Conservation (phyloP, 2,888 invertebrate species). For the Pocota personata region DNA sequence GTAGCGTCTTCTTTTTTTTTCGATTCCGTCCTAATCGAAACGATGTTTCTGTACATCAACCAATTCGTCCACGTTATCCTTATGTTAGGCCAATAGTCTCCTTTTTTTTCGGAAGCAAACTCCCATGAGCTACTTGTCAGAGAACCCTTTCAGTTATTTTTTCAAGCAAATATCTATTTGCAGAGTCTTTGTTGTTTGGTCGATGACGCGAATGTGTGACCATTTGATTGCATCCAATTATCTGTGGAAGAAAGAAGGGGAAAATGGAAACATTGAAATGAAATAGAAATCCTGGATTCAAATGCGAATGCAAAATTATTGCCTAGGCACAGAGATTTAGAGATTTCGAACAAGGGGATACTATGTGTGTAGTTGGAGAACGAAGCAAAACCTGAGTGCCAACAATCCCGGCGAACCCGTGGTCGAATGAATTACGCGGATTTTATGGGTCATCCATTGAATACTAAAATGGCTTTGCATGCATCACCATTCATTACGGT, state of each 20-base stretch:
- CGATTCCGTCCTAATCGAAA: slow-evolving; percentile 44
- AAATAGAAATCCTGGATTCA: slow-evolving; percentile 55
- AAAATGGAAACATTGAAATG: slow-evolving; percentile 24
- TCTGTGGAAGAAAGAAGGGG: slow-evolving; percentile 49
- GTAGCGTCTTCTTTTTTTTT: slow-evolving; percentile 27
- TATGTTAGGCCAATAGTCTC: slow-evolving; percentile 14
- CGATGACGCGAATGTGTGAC: slow-evolving; percentile 70
- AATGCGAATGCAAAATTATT: slow-evolving; percentile 65
- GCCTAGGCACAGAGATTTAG: slow-evolving; percentile 65
- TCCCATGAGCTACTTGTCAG: slow-evolving; percentile 34
- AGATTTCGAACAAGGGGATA: slow-evolving; percentile 33
- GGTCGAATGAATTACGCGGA: slow-evolving; percentile 73
- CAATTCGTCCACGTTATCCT: slow-evolving; percentile 10
- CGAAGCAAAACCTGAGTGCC: slow-evolving; percentile 42
- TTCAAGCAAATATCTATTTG: slow-evolving; percentile 45
- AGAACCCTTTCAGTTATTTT: slow-evolving; percentile 6
- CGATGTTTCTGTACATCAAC: slow-evolving; percentile 45
- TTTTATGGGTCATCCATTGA: slow-evolving; percentile 73
- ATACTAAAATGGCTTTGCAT: slow-evolving; percentile 72
- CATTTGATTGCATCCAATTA: slow-evolving; percentile 72
- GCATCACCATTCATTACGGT: slow-evolving; percentile 73
- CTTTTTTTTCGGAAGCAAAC: background rate
- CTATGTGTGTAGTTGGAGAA: slow-evolving; percentile 27
- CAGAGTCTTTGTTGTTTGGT: slow-evolving; percentile 32
- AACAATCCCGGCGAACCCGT: slow-evolving; percentile 62